phyloP scores from a whole-genome alignment of 2,797 vertebrate species.

The Arctocebus calabarensis region DNA sequence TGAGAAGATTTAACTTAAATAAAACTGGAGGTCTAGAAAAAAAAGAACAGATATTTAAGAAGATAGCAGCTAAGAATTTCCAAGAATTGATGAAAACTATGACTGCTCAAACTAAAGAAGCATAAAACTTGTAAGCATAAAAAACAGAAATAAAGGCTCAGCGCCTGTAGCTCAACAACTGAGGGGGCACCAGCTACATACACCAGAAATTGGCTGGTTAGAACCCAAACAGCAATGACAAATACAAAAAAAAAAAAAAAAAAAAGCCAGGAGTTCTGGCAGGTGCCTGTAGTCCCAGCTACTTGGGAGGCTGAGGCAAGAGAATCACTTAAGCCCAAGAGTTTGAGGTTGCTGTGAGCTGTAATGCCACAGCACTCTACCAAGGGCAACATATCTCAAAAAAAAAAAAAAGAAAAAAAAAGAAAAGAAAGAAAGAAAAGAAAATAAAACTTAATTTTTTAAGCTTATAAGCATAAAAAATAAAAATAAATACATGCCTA shows the following conservation, averaged over 20 bases:
- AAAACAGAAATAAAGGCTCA: background rate
- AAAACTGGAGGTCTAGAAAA: background rate
- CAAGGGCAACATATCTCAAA: too few relatives aligned
- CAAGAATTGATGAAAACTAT: constrained; percentile 1
- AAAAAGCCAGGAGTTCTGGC: too few relatives aligned
- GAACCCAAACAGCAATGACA: too few relatives aligned
- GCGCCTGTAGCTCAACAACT: too few relatives aligned
- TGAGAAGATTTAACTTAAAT: background rate
- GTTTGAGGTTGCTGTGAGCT: too few relatives aligned
- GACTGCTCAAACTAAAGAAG: background rate
- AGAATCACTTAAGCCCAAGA: too few relatives aligned
- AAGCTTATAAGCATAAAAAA: background rate
- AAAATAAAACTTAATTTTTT: background rate
- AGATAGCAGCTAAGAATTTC: background rate
- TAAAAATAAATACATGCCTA: background rate
- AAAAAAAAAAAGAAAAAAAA: background rate
- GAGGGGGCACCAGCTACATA: too few relatives aligned
- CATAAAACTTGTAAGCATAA: background rate
- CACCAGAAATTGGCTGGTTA: too few relatives aligned
- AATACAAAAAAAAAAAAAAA: too few relatives aligned
- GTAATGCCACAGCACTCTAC: too few relatives aligned
- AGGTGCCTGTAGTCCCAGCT: too few relatives aligned
- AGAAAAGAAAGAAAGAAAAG: background rate
- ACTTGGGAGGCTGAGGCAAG: too few relatives aligned
- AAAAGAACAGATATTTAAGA: constrained; percentile 14